Evolutionary conservation across 2,113 vertebrate species (phyloP), one percentile per base, ranked within the genome.

Genomic region (Parus major): DNA sequence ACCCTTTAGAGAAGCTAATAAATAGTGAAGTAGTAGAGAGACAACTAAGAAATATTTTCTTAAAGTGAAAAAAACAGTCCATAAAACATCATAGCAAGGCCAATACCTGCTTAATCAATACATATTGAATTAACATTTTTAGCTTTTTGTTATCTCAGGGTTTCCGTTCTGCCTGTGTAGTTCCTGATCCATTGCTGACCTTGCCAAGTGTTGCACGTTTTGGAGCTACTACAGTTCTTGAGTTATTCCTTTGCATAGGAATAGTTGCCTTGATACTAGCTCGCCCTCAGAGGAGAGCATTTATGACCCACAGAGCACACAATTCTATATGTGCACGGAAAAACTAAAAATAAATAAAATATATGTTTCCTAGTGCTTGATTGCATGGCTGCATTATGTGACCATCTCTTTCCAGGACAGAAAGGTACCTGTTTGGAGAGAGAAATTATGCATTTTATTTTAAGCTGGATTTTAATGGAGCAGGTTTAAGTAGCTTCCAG

Each of bases 401-500:
- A 52, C 24, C 16, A 21, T 73, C 17, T 49, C 24, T 86, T 82
- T 88, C 39, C 35, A 44, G 9, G 15, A 59, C 8, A 82, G 35
- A 75, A 90, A 90, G 5, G 42, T 69, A 85, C 55, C n/a, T 55
- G 25, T 31, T 41, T 77, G 50, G 52, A 53, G 42, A 28, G 29
- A 83, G 82, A 49, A 88, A 80, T 25, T 2, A 47, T 19, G 20
- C 29, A 63, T 84, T 94, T 85, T 76, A 73, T 69, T 84, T 92
- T 56, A 53, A 92, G 73, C 41, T 95, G 79, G 55, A 77, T 88
- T 91, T 88, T 21, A 41, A 41, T 29, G 47, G 56, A 81, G 35
- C 23, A 52, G 24, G n/a, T 82, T 94, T 90, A 72, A 92, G 92
- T 93, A 91, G 71, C 76, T 93, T 88, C 71, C 65, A 93, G 75